Conservation (phyloP, 2,888 invertebrate species). For the Ypsolopha sequella region DNA sequence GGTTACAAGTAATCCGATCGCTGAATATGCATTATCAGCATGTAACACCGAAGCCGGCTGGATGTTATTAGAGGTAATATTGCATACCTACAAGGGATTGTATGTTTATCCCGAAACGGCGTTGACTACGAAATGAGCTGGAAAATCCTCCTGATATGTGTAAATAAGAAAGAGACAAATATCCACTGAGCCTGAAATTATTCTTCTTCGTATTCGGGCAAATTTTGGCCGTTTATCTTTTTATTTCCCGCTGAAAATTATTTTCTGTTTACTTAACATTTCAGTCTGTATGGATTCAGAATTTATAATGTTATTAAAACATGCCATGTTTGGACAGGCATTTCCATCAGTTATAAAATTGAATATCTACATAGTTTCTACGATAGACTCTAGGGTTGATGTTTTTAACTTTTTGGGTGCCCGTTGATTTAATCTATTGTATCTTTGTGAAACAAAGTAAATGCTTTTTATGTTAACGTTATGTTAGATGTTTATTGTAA, state of each 20-base stretch:
- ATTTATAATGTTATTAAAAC: neutral
- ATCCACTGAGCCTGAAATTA: slow-evolving; percentile 7
- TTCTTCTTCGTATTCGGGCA: neutral
- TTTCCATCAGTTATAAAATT: too few relatives aligned
- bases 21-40: neutral
- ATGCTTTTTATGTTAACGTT: too few relatives aligned
- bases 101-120: neutral
- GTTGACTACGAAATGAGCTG: slow-evolving; percentile 7
- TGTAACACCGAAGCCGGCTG: neutral
- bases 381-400: too few relatives aligned
- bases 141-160: slow-evolving; percentile 2
- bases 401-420: too few relatives aligned
- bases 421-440: too few relatives aligned
- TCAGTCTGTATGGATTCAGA: neutral
- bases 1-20: neutral
- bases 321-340: neutral
- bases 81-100: neutral
- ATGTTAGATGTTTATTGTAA: too few relatives aligned
- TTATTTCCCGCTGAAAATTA: neutral
- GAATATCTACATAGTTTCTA: too few relatives aligned
- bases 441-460: too few relatives aligned
- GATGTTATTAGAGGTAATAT: neutral
- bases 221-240: neutral
- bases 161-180: slow-evolving; percentile 6
- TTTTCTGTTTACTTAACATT: neutral